phyloP scores from a whole-genome alignment of 2,113 vertebrate genomes.

The Labeo rohita region DNA sequence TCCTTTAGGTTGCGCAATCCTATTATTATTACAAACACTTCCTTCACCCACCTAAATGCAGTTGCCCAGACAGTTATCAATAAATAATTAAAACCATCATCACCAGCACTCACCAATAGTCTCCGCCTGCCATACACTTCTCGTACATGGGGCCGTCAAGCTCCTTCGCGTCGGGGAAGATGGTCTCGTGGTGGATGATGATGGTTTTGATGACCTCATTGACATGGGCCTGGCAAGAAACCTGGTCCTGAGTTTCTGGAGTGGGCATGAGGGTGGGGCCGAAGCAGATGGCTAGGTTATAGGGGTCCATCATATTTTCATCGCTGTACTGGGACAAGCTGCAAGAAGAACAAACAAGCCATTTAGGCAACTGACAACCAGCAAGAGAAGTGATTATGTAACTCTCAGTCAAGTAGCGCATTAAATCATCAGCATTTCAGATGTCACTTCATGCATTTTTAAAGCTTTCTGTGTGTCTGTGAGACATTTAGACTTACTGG shows the following conservation, averaged over 20 bases:
- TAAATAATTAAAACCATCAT: background rate
- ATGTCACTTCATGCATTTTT: background rate
- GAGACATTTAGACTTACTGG: conserved; percentile 79
- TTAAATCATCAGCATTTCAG: background rate
- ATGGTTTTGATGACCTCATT: conserved; percentile 98
- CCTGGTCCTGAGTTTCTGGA: conserved; percentile 94
- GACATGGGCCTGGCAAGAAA: conserved; percentile 97
- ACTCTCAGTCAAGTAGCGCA: background rate
- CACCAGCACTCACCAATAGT: conserved; percentile 87
- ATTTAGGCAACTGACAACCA: background rate
- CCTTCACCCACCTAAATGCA: background rate
- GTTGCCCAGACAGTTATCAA: background rate
- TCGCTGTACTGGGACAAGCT: conserved; percentile 98
- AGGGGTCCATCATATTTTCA: conserved; percentile 99
- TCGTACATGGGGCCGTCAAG: conserved; percentile 96
- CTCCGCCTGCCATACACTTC: conserved; percentile 98
- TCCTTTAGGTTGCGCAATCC: background rate
- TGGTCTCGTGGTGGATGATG: conserved; percentile 96
- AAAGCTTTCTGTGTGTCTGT: background rate
- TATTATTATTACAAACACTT: background rate
- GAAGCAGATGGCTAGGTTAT: conserved; percentile 98
- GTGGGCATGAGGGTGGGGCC: conserved; percentile 98
- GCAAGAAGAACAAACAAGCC: conserved; percentile 19
- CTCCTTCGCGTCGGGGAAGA: conserved; percentile 96
- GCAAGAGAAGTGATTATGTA: background rate